Evolutionary conservation across 1,140 invertebrate genomes (phyloP), one percentile per base, ranked within the genome.

Genomic region (Hirudo medicinalis): DNA sequence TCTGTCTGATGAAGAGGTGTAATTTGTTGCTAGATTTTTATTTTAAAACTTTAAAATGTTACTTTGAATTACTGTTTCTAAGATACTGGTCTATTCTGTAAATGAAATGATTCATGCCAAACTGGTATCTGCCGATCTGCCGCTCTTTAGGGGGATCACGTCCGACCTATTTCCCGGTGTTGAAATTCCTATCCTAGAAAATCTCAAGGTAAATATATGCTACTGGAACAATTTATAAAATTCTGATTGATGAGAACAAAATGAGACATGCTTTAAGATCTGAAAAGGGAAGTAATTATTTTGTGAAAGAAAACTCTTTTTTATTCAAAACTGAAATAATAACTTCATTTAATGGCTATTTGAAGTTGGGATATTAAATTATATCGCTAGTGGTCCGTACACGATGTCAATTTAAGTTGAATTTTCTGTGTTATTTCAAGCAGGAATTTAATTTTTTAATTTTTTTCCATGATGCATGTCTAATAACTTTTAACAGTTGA

Each of bases 71-170:
- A 22, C 36, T 29, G 13, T 68, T 63, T 63, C 13, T n/a, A n/a
- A 70, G 69, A 53, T 70, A 8, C 19, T 70, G 19, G 87, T 90
- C 75, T 80, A 90, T 49, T 89, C 90, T 0, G 91, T 91, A 89
- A 88, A 88, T 53, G 90, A 92, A 77, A 92, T 92, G 90, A 93
- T 92, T 79, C 85, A 90, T 66, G 89, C 91, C 0, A 89, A 90
- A 69, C 81, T 93, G 66, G 91, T 90, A 0, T 85, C 88, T 0
- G 87, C 89, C 72, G 91, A 93, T 83, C 83, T 91, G 68, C 89
- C 90, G 0, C 80, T 92, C 1, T 92, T 92, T 79, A 87, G 87
- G 77, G 89, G 88, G 19, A 91, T 92, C 76, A 89, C 89, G 80
- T 86, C 86, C 27, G 90, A 92, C 79, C 86, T 92, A 70, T 92